Conservation (phyloP, 2,113 vertebrate genomes). For the Crotalus tigris region DNA sequence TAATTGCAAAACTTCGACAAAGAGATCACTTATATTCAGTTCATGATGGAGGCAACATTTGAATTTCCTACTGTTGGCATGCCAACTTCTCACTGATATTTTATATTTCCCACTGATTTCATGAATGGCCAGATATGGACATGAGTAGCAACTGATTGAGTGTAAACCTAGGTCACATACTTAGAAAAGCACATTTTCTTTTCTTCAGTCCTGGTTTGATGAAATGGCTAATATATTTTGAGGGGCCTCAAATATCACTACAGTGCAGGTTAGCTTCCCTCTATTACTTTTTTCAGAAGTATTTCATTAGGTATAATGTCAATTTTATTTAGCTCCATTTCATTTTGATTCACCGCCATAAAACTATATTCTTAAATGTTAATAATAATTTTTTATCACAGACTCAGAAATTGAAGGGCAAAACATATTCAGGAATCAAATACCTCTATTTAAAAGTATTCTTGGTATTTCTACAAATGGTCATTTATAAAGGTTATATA, state of each 20-base stretch:
- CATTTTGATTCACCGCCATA: constrained; percentile 50
- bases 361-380: constrained; percentile 60
- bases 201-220: constrained; percentile 31
- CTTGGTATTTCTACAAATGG: background rate
- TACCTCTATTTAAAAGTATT: constrained; percentile 43
- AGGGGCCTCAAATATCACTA: constrained; percentile 34
- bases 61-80: background rate
- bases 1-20: background rate
- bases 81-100: background rate
- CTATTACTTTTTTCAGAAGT: constrained; percentile 55
- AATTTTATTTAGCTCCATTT: constrained; percentile 64
- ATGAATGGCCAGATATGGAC: background rate
- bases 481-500: constrained; percentile 41
- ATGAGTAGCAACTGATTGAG: background rate
- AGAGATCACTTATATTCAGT: constrained; percentile 3
- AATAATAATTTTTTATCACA: constrained; percentile 54
- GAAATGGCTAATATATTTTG: constrained; percentile 18
- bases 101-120: background rate
- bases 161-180: constrained; percentile 14
- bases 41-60: background rate
- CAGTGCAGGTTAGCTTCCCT: constrained; percentile 16
- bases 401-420: constrained; percentile 53
- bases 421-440: constrained; percentile 50
- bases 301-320: constrained; percentile 45
- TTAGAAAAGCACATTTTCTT: constrained; percentile 37